Conservation (phyloP, 2,113 vertebrate species). For the Amblyornis subalaris region DNA sequence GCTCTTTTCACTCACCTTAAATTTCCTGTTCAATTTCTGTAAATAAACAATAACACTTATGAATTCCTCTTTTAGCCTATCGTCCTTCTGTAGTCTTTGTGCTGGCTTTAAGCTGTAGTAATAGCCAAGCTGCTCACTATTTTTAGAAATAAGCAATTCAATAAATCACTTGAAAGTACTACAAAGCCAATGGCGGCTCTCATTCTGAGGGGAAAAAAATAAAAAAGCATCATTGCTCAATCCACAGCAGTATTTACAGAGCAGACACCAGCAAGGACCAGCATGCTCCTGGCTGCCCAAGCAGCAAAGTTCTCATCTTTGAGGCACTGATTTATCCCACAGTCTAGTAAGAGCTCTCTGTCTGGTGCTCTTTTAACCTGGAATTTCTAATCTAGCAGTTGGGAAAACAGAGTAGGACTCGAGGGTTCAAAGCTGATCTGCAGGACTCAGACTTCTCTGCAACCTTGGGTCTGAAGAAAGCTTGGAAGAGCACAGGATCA, state of each 20-base stretch:
- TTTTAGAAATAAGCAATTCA: conserved; percentile 20
- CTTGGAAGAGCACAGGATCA: not conserved
- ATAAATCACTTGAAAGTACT: not conserved
- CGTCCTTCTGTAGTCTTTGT: not conserved
- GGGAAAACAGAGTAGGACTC: not conserved
- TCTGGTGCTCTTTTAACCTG: not conserved
- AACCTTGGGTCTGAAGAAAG: not conserved
- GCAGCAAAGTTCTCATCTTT: not conserved
- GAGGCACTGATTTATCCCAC: not conserved
- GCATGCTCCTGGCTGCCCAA: not conserved
- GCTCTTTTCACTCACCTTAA: not conserved
- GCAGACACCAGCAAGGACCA: not conserved
- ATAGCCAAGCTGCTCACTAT: not conserved
- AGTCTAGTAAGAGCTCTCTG: not conserved
- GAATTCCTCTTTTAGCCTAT: not conserved
- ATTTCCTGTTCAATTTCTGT: not conserved
- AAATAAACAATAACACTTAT: not conserved
- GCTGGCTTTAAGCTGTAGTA: not conserved
- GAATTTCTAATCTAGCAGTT: not conserved
- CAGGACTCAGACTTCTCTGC: not conserved
- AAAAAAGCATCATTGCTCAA: not conserved
- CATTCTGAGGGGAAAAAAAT: not conserved
- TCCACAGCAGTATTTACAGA: not conserved
- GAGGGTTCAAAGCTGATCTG: not conserved
- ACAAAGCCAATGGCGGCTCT: not conserved